Base-by-base conservation (phyloP, 2,888 invertebrate species). In the Sphaerophoria rueppellii region DNA sequence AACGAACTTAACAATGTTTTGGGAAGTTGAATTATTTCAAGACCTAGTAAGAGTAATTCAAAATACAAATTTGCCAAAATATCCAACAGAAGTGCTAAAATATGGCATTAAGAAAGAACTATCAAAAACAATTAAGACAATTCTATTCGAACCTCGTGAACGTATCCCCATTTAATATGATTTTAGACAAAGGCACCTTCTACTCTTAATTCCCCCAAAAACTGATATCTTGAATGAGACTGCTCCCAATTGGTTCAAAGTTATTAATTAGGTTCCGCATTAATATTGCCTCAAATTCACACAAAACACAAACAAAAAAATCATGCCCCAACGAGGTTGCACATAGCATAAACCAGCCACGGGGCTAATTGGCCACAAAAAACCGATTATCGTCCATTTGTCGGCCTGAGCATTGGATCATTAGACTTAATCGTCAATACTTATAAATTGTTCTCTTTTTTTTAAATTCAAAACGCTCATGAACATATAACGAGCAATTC, bases 351-450 rank as follows among this genome's bases (percentile, higher is more conserved):
- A 67, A 65, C 71, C 72, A 61, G 83, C 83, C 80, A 80, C 55
- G 85, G 63, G 85, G 63, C 85, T 85, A 85, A 85, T 85, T 85
- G 85, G 85, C 85, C 81, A 70, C 81, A 75, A 81, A 83, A 58
- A 58, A 40, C 48, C 85, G 73, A 85, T 85, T 85, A 85, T 81
- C 81, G 76, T 85, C 73, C 85, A 81, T 80, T 85, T 85, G 85
- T 81, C 81, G 72, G 81, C 24, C 76, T n/a, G 60, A 67, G 43
- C 72, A 54, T 40, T 54, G 70, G 70, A 85, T 81, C 81, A 85
- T 85, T 85, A 85, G 77, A 73, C 61, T 63, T 85, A 85, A 85
- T 85, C 76, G 73, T 74, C 80, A 73, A 7, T 11, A 54, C 32
- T 12, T 34, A 16, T 46, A 61, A 48, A 46, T 61, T 24, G 24